Evolutionary conservation across 2,888 invertebrate genomes (phyloP).

Genomic region (Agonum fuliginosum): DNA sequence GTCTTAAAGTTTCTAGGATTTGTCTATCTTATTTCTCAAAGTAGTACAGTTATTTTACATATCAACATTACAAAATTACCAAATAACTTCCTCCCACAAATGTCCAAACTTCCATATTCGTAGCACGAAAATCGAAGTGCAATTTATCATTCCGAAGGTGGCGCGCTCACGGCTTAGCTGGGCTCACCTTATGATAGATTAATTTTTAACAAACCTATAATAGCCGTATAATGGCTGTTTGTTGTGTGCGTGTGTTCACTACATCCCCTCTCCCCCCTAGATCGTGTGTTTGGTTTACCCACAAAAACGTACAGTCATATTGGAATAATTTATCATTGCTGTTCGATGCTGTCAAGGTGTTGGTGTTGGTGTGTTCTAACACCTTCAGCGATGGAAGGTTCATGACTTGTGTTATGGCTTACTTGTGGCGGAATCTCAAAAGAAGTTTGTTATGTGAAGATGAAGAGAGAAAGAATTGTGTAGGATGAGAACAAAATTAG

Average conservation of each 20-base stretch:
- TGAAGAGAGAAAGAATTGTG: background rate
- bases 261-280: background rate
- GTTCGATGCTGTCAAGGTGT: constrained; percentile 17
- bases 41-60: background rate
- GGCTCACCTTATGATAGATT: constrained; percentile 41
- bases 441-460: background rate
- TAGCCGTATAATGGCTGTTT: constrained; percentile 56
- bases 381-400: constrained; percentile 24
- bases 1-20: too few relatives aligned
- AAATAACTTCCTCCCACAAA: background rate
- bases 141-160: constrained; percentile 29
- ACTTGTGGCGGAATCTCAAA: background rate
- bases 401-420: background rate
- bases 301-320: constrained; percentile 63
- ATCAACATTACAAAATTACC: background rate
- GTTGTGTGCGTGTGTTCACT: constrained; percentile 38
- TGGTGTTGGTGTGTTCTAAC: too few relatives aligned
- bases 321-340: constrained; percentile 62
- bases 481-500: constrained; percentile 5
- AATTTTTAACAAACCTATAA: constrained; percentile 51
- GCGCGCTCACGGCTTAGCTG: constrained; percentile 6
- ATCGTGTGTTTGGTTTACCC: constrained; percentile 60
- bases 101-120: constrained; percentile 5
- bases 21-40: too few relatives aligned
- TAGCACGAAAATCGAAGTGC: constrained; percentile 43